Conservation (phyloP, 64 coral and sea anemone species). For the Astreopora myriophthalma region DNA sequence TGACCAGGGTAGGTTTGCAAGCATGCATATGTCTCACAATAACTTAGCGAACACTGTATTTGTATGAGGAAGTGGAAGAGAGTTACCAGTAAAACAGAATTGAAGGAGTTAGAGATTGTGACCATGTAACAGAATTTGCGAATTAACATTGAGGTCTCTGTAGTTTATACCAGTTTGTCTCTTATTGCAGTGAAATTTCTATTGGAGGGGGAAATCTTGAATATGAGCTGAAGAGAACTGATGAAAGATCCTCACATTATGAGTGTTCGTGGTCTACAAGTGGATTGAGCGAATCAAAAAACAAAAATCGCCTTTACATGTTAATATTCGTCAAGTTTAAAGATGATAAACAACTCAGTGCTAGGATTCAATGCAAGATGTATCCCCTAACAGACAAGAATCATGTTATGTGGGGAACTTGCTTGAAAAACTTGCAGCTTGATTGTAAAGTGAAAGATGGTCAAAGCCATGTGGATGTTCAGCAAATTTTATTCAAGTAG, state of each 20-base stretch:
- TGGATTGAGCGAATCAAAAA: slow-evolving; percentile 81
- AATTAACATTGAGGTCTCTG: too few relatives aligned
- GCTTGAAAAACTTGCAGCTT: slow-evolving; percentile 84
- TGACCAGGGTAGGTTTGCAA: too few relatives aligned
- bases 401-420: slow-evolving; percentile 87
- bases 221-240: slow-evolving; percentile 76
- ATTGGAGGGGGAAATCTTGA: slow-evolving; percentile 74
- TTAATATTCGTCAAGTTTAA: slow-evolving; percentile 75
- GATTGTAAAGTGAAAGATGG: slow-evolving; percentile 90
- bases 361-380: slow-evolving; percentile 84
- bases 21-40: too few relatives aligned
- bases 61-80: too few relatives aligned
- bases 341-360: slow-evolving; percentile 62
- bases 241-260: slow-evolving; percentile 63
- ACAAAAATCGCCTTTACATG: slow-evolving; percentile 80
- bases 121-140: too few relatives aligned
- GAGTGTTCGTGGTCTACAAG: slow-evolving; percentile 70
- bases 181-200: slow-evolving; percentile 68
- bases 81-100: too few relatives aligned
- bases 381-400: slow-evolving; percentile 86
- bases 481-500: slow-evolving; percentile 79
- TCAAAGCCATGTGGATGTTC: slow-evolving; percentile 66
- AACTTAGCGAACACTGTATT: too few relatives aligned
- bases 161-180: not conserved
- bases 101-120: too few relatives aligned